These are phyloP conservation scores for Hesperophylax magnus DNA, from an alignment of 1,140 invertebrate genomes.

Conservation along the genomic window DNA sequence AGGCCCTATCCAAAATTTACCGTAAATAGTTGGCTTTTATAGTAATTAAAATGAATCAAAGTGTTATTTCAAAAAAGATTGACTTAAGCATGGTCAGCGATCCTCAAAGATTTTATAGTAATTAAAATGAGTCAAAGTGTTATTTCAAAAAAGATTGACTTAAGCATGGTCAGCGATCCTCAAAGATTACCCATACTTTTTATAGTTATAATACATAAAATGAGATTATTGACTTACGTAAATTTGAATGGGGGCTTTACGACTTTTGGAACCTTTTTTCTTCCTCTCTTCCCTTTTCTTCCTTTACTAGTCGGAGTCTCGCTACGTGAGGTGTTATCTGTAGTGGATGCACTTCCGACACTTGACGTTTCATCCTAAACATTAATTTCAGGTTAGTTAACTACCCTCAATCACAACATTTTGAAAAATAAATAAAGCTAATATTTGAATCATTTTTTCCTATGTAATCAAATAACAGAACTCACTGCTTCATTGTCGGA, in stretches of 20 bases:
- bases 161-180: too few species aligned
- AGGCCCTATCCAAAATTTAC: too few species aligned
- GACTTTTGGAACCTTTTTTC: slow-evolving; percentile 75
- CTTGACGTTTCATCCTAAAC: slow-evolving; percentile 83
- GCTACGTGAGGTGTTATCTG: slow-evolving; percentile 87
- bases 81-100: too few species aligned
- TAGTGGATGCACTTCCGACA: slow-evolving; percentile 87
- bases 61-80: too few species aligned
- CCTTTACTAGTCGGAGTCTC: slow-evolving; percentile 85
- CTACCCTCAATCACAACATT: background rate
- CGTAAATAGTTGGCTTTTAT: too few species aligned
- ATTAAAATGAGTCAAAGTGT: too few species aligned
- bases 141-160: too few species aligned
- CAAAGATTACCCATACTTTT: too few species aligned
- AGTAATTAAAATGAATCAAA: too few species aligned
- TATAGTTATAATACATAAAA: too few species aligned
- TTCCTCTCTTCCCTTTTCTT: slow-evolving; percentile 76
- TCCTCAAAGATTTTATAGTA: too few species aligned
- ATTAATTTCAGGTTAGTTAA: too few species aligned
- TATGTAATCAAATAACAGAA: slow-evolving; percentile 1
- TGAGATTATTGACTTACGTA: slow-evolving; percentile 75
- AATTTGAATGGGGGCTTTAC: slow-evolving; percentile 86
- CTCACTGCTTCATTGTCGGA: slow-evolving; percentile 39
- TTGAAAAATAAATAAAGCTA: background rate
- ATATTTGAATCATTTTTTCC: background rate